These are phyloP conservation scores for Epistrophella euchroma DNA, from an alignment of 2,888 invertebrate genomes.

Conservation along the genomic window DNA sequence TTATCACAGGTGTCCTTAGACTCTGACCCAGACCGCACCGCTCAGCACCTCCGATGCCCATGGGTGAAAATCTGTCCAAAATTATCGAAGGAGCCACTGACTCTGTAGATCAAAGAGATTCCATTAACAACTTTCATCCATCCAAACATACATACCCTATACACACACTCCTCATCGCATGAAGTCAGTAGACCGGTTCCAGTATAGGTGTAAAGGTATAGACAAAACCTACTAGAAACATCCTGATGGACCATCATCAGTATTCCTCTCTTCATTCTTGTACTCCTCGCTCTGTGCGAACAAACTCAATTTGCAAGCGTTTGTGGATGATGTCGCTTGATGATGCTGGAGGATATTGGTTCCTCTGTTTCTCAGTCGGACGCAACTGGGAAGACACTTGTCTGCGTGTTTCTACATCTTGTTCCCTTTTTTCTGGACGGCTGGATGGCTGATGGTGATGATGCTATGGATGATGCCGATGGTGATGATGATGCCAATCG, in stretches of 20 bases:
- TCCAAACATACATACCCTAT: background rate
- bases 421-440: conserved; percentile 45
- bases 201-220: background rate
- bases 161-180: conserved; percentile 14
- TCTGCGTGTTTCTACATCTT: conserved; percentile 73
- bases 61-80: conserved; percentile 72
- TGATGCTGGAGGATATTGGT: conserved; percentile 67
- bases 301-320: conserved; percentile 63
- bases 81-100: conserved; percentile 71
- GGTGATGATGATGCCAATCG: conserved; percentile 72
- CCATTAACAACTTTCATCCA: conserved; percentile 54
- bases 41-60: conserved; percentile 4
- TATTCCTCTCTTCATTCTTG: background rate
- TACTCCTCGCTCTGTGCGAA: conserved; percentile 7
- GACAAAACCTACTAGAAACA: conserved; percentile 10
- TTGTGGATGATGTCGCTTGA: conserved; percentile 60
- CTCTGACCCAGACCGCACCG: background rate
- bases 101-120: conserved; percentile 72
- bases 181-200: conserved; percentile 39
- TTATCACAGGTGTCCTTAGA: conserved; percentile 55
- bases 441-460: conserved; percentile 18
- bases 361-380: conserved; percentile 31
- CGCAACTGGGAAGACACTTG: conserved; percentile 62
- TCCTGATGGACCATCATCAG: conserved; percentile 22
- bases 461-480: conserved; percentile 54